phyloP scores from a whole-genome alignment of 2,113 vertebrate species.

The Illadopsis cleaveri region DNA sequence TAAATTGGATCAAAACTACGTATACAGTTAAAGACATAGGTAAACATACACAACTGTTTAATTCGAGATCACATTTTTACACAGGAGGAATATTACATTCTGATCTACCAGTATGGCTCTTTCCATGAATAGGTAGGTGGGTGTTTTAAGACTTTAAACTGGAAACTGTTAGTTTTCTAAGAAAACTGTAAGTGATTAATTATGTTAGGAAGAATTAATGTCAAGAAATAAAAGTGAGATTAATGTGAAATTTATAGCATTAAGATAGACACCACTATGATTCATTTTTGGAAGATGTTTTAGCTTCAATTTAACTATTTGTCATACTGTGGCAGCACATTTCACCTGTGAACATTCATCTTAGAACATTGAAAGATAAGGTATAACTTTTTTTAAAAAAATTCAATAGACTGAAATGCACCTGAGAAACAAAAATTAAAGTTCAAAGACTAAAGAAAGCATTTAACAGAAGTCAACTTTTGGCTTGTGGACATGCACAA shows the following conservation, averaged over 20 bases:
- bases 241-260: neutral
- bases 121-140: neutral
- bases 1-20: neutral
- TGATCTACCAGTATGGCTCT: conserved; percentile 29
- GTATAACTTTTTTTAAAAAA: neutral
- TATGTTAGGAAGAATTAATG: neutral
- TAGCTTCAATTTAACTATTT: neutral
- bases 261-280: neutral
- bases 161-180: neutral
- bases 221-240: neutral
- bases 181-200: neutral
- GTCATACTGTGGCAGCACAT: neutral
- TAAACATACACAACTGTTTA: neutral
- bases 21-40: neutral
- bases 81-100: neutral
- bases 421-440: neutral
- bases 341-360: neutral
- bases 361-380: neutral
- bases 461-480: neutral
- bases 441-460: neutral
- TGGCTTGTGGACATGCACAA: neutral
- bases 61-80: conserved; percentile 22
- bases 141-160: neutral
- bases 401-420: neutral
- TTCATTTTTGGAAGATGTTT: conserved; percentile 30